Evolutionary conservation across 2,797 vertebrate genomes (phyloP), one percentile per base, ranked within the genome.

Genomic region (Arnoldichthys spilopterus): DNA sequence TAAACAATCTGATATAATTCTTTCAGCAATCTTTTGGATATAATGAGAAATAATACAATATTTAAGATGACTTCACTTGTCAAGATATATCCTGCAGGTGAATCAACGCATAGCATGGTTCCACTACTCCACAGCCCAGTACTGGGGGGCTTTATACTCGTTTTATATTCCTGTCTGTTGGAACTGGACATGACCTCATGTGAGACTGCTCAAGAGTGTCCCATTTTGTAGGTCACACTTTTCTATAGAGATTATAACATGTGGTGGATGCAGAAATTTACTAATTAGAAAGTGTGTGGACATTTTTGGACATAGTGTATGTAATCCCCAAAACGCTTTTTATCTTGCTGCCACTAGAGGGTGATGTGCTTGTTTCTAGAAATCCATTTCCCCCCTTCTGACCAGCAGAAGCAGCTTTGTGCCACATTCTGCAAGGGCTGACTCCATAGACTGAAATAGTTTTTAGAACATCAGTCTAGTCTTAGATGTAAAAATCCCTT

Each of bases 311-410:
- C 53, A 22, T 6, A 16, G 15, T 1, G 4, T 61, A 15, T 61
- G 16, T 59, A 59, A 28, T 59, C 3, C 26, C 24, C 13, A 28
- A 30, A 59, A 61, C 58, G 56, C 15, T 4, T 15, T 62, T 81
- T 43, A 20, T 22, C 24, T 61, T 9, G 20, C 30, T 58, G 74
- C 66, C 80, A 40, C 69, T 56, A 79, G 77, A 64, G 70, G 63
- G 45, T 5, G 51, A 66, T 66, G 53, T 56, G 22, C 37, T 64
- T 40, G 64, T 66, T 3, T 40, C 18, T n/a, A 62, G 5, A 34
- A 62, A 16, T 8, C 30, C 15, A 8, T 62, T 32, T 62, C 26
- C 9, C 26, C 9, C 16, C 34, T 7, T 30, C 3, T 34, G 15
- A 18, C 16, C 28, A 34, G 45, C 6, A 47, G 58, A 56, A 78